These are phyloP conservation scores for Drosophila arawakana DNA, from an alignment of 1,140 invertebrate species.

Conservation along the genomic window DNA sequence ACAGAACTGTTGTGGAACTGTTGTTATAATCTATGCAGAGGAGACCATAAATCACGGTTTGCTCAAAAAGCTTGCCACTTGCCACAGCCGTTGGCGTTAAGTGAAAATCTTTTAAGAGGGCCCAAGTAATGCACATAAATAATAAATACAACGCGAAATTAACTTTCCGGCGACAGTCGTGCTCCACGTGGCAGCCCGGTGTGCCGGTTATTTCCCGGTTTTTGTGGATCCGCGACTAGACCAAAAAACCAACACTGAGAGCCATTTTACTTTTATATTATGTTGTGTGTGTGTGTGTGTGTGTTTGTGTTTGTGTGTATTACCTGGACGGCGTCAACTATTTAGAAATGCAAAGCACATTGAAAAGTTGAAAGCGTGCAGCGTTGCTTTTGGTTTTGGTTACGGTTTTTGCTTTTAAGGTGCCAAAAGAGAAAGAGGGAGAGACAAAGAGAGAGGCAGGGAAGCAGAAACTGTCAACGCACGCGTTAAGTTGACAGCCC, in stretches of 20 bases:
- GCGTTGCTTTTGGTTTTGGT: constrained; percentile 51
- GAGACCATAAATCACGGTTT: constrained; percentile 42
- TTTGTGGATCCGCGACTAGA: constrained; percentile 26
- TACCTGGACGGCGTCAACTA: constrained; percentile 61
- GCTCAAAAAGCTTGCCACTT: constrained; percentile 27
- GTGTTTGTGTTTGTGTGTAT: constrained; percentile 7
- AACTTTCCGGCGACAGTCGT: constrained; percentile 70
- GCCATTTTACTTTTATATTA: constrained; percentile 13
- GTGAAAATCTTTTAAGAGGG: constrained; percentile 71
- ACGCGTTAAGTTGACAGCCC: constrained; percentile 67
- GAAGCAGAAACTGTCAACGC: constrained; percentile 55
- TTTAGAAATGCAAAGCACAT: constrained; percentile 79
- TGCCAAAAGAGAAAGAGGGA: constrained; percentile 38
- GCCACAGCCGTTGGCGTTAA: constrained; percentile 45
- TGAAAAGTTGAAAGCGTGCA: constrained; percentile 69
- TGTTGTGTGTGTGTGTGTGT: not conserved
- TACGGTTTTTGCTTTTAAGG: constrained; percentile 68
- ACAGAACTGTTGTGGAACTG: constrained; percentile 5
- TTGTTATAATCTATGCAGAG: constrained; percentile 25
- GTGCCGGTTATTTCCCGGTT: not conserved
- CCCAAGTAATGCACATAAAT: constrained; percentile 73
- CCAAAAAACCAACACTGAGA: constrained; percentile 16
- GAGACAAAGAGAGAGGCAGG: not conserved
- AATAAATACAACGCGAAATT: constrained; percentile 76
- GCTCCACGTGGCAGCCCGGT: constrained; percentile 51